Conservation (phyloP, 2,888 invertebrate species). For the Chrysolina haemoptera region DNA sequence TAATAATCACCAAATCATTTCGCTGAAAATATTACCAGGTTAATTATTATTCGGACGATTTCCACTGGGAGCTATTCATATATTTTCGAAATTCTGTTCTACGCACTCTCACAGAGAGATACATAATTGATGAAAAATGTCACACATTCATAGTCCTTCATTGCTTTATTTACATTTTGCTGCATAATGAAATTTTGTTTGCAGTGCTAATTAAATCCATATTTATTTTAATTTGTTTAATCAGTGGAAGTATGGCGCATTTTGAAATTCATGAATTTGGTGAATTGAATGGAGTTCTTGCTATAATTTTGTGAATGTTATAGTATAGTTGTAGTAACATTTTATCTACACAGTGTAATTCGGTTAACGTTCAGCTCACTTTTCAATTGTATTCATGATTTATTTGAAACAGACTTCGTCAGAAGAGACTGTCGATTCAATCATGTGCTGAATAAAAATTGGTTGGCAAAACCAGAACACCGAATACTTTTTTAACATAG, state of each 20-base stretch:
- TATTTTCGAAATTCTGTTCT: background rate
- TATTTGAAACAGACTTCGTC: too few relatives aligned
- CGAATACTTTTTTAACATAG: too few relatives aligned
- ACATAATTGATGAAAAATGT: constrained; percentile 13
- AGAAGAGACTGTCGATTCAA: too few relatives aligned
- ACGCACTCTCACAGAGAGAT: background rate
- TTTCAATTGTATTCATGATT: too few relatives aligned
- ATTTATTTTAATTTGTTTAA: constrained; percentile 5
- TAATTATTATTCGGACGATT: background rate
- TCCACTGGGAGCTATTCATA: background rate
- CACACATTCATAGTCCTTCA: constrained; percentile 3
- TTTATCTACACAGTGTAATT: too few relatives aligned
- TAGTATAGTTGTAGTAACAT: background rate
- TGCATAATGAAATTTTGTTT: constrained; percentile 16
- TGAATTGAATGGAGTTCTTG: background rate
- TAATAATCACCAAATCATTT: background rate
- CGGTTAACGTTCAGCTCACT: too few relatives aligned
- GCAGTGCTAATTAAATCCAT: constrained; percentile 3
- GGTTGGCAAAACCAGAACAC: too few relatives aligned
- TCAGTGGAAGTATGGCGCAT: background rate
- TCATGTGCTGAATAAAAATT: too few relatives aligned
- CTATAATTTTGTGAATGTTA: too few relatives aligned
- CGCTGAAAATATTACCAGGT: background rate
- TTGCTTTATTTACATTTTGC: constrained; percentile 17
- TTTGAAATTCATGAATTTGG: background rate